Conservation (phyloP, 2,113 vertebrate species). For the Globicephala melas region DNA sequence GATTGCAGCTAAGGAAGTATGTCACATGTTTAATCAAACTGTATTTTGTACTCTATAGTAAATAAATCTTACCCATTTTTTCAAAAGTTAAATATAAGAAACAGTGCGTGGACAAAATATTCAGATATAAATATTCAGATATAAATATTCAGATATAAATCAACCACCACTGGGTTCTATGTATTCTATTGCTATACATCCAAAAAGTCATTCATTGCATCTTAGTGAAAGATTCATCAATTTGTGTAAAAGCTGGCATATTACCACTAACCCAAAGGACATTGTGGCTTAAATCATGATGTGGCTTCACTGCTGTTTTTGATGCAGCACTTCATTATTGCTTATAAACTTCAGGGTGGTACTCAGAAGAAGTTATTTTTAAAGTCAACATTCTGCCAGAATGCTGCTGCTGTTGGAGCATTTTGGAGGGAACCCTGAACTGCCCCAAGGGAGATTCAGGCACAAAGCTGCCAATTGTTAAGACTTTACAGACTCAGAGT, state of each 20-base stretch:
- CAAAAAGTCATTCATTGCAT: neutral
- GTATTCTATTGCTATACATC: neutral
- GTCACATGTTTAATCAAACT: neutral
- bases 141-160: constrained; percentile 26
- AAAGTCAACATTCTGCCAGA: constrained; percentile 23
- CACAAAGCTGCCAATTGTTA: constrained; percentile 20
- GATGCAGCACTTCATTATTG: constrained; percentile 34
- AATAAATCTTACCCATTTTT: neutral
- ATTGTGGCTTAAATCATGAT: constrained; percentile 17
- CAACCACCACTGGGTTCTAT: neutral
- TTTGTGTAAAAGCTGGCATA: constrained; percentile 28
- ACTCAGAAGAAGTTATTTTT: constrained; percentile 61
- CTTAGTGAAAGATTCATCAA: constrained; percentile 16
- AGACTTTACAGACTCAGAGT: neutral
- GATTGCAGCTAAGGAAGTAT: neutral
- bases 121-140: constrained; percentile 4
- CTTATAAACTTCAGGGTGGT: constrained; percentile 15
- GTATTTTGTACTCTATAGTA: neutral
- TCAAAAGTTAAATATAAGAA: neutral
- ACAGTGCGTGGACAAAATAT: neutral
- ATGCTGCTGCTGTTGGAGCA: neutral
- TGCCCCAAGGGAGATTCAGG: constrained; percentile 16
- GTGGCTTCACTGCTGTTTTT: constrained; percentile 5
- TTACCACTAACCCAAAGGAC: constrained; percentile 27
- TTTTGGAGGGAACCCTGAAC: constrained; percentile 33